These are phyloP conservation scores for Desmophyllum pertusum DNA, from an alignment of 92 coral and sea anemone genomes.

Conservation along the genomic window DNA sequence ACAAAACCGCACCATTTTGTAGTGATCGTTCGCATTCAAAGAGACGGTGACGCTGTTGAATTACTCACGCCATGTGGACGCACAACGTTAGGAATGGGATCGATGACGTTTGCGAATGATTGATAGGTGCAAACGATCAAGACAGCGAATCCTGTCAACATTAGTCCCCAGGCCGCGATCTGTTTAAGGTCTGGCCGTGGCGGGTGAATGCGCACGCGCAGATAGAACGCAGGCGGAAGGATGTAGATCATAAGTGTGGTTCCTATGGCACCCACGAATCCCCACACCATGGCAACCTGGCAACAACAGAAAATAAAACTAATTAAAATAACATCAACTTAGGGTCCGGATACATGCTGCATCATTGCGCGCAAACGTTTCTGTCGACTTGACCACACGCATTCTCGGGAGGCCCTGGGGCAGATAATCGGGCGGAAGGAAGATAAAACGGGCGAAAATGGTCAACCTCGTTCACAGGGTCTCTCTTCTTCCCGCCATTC, in stretches of 20 bases:
- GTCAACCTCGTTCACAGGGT: too few species aligned
- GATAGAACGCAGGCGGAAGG: constrained; percentile 87
- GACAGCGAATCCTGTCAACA: constrained; percentile 69
- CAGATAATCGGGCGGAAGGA: too few species aligned
- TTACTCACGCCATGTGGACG: constrained; percentile 12
- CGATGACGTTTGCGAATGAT: constrained; percentile 75
- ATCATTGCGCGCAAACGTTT: too few species aligned
- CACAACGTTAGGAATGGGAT: constrained; percentile 57
- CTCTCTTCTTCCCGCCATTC: too few species aligned
- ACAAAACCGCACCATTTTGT: background rate
- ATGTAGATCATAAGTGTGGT: constrained; percentile 78
- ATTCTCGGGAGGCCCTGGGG: too few species aligned
- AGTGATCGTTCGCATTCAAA: background rate
- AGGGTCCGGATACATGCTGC: too few species aligned
- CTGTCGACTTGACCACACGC: too few species aligned
- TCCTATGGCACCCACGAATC: constrained; percentile 87
- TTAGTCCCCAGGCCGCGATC: constrained; percentile 87
- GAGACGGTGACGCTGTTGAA: background rate
- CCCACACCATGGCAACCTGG: constrained; percentile 95
- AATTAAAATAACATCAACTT: too few species aligned
- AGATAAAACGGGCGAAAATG: too few species aligned
- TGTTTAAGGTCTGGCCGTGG: constrained; percentile 82
- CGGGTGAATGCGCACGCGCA: constrained; percentile 85
- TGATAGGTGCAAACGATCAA: constrained; percentile 84
- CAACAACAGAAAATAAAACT: background rate